Base-by-base conservation (phyloP, 2,888 invertebrate genomes). In the Lasius platythorax region DNA sequence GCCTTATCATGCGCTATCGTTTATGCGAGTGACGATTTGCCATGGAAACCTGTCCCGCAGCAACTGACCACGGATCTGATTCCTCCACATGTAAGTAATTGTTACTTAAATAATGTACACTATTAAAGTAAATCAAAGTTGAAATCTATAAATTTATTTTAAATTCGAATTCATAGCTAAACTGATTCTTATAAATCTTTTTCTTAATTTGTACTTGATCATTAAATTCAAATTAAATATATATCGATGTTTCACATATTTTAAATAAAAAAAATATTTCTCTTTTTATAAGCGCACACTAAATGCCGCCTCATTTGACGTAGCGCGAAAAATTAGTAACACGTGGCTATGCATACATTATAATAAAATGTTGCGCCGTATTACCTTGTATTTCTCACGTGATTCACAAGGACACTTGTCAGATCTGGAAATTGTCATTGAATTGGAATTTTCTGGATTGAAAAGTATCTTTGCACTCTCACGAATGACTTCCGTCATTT, bases 71-170 rank as follows among this genome's bases (percentile, higher is more conserved):
- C 30, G 6, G 70, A 2, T 8, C 30, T 40, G 28, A 12, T 46
- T 79, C n/a, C 61, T 9, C 11, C 75, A 46, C 2, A 61, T 18
- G 79, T 81, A 81, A 72, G 79, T 81, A 61, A 46, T 61, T 33
- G 1, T 40, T 53, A 30, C 40, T 75, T 43, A 12, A 43, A 8
- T 30, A 37, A 50, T 37, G 56, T 15, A 23, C 23, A 43, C 9
- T 12, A 28, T 18, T 53, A 9, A 50, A 53, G 11, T 76, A 40
- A 37, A 66, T 37, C 2, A 18, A 61, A n/a, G 0, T 15, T 18
- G 1, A 76, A 76, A 67, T 18, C 1, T 15, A 50, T 53, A 66
- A 37, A 0, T 50, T 37, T 3, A 6, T 11, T 37, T 64, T 9
- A 37, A 76, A 64, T 37, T 5, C 11, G 0, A 66, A 2, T 50